phyloP scores from a whole-genome alignment of 2,113 vertebrate genomes.

The Emydura subglobosa region DNA sequence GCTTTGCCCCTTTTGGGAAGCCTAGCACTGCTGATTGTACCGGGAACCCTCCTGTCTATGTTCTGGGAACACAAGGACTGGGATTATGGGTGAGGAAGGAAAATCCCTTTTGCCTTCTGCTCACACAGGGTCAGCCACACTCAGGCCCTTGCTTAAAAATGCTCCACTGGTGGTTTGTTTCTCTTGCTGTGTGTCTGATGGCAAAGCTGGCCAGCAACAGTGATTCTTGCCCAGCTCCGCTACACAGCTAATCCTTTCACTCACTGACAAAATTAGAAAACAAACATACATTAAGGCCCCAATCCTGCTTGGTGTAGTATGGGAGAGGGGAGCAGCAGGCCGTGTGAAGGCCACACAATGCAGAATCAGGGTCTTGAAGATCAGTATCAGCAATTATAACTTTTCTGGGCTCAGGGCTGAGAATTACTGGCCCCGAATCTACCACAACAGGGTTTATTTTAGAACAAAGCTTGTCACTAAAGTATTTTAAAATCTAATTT shows the following conservation, averaged over 20 bases:
- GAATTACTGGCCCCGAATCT: neutral
- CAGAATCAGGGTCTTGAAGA: neutral
- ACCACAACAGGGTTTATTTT: neutral
- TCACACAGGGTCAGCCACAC: neutral
- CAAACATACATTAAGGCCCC: neutral
- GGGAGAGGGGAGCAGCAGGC: neutral
- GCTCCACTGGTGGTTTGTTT: neutral
- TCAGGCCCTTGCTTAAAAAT: neutral
- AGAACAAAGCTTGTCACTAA: neutral
- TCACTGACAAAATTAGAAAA: neutral
- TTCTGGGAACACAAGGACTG: fast-evolving
- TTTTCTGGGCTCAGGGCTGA: neutral
- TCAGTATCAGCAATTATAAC: neutral
- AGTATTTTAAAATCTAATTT: neutral
- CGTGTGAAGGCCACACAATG: neutral
- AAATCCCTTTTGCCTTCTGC: neutral
- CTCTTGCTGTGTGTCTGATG: neutral
- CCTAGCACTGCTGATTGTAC: neutral
- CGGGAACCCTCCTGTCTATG: neutral
- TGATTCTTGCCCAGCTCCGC: neutral
- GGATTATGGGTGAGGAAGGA: neutral
- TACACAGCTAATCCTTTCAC: neutral
- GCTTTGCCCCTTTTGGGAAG: neutral
- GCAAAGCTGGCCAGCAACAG: neutral
- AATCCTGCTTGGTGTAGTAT: neutral